phyloP scores from a whole-genome alignment of 2,888 invertebrate species.

The Temnothorax ravouxi region DNA sequence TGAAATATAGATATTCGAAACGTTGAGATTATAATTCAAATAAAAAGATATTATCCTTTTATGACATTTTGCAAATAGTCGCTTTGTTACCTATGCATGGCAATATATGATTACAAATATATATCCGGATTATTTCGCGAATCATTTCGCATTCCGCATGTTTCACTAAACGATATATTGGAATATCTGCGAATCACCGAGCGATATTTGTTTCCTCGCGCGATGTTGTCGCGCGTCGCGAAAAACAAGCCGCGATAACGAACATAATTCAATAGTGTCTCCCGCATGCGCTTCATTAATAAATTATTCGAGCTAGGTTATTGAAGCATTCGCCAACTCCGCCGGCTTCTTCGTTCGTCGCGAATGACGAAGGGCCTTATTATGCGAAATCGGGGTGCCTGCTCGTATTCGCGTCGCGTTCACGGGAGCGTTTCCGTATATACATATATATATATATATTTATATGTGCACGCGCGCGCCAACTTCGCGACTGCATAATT shows the following conservation, averaged over 20 bases:
- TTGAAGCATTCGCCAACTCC: slow-evolving; percentile 49
- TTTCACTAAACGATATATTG: background rate
- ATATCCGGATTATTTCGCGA: slow-evolving; percentile 4
- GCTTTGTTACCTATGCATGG: background rate
- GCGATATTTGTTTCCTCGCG: slow-evolving; percentile 1
- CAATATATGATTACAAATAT: background rate
- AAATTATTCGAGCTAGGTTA: slow-evolving; percentile 51
- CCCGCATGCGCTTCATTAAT: slow-evolving; percentile 45
- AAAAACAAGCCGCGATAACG: slow-evolving; percentile 39
- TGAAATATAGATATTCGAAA: background rate
- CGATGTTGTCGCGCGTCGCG: slow-evolving; percentile 11
- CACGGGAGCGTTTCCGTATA: background rate
- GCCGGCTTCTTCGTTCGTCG: slow-evolving; percentile 42
- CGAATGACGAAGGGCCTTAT: slow-evolving; percentile 49
- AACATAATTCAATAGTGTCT: slow-evolving; percentile 38
- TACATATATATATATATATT: slow-evolving; percentile 8
- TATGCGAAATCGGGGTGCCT: slow-evolving; percentile 33
- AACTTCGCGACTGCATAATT: slow-evolving; percentile 71
- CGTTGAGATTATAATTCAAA: background rate
- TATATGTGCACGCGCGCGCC: slow-evolving; percentile 40
- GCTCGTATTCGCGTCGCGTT: slow-evolving; percentile 11
- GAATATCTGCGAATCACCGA: slow-evolving; percentile 1
- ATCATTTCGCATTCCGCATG: slow-evolving; percentile 9
- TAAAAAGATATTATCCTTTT: background rate
- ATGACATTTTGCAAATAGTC: background rate